Conservation (phyloP, 2,888 invertebrate genomes). For the Meganola albula region DNA sequence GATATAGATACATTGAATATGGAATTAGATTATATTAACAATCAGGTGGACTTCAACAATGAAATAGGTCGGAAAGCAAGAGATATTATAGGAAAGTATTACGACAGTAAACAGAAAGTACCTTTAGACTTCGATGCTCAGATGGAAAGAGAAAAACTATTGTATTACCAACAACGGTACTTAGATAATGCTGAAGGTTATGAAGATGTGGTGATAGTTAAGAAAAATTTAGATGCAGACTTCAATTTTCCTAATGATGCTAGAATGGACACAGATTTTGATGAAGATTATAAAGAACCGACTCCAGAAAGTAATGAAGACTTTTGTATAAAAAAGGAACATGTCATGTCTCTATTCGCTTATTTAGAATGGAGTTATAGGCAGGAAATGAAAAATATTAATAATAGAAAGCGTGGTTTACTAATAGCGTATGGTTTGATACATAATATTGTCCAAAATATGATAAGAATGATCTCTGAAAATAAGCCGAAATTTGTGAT, state of each 20-base stretch:
- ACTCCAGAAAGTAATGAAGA: conserved; percentile 58
- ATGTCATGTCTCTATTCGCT: conserved; percentile 87
- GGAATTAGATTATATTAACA: conserved; percentile 67
- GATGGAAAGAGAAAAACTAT: conserved; percentile 69
- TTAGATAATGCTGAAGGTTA: conserved; percentile 66
- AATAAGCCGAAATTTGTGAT: conserved; percentile 85
- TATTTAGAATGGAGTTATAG: conserved; percentile 89
- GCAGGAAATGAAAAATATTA: conserved; percentile 78
- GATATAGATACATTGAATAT: conserved; percentile 64
- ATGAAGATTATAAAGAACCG: conserved; percentile 65
- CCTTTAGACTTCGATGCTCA: conserved; percentile 71
- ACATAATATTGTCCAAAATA: conserved; percentile 86
- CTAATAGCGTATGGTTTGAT: conserved; percentile 90
- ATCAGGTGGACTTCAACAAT: conserved; percentile 63
- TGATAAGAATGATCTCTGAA: conserved; percentile 88
- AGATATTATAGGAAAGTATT: conserved; percentile 62
- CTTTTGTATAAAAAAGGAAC: conserved; percentile 81
- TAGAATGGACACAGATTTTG: conserved; percentile 62
- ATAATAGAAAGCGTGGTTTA: conserved; percentile 81
- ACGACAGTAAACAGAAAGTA: conserved; percentile 51
- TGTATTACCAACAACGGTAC: conserved; percentile 68
- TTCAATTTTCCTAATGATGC: conserved; percentile 72
- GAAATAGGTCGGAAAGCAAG: conserved; percentile 64
- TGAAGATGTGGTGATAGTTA: conserved; percentile 69
- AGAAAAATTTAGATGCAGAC: conserved; percentile 71